Base-by-base conservation (phyloP, 2,113 vertebrate species). In the Trematomus loennbergii region DNA sequence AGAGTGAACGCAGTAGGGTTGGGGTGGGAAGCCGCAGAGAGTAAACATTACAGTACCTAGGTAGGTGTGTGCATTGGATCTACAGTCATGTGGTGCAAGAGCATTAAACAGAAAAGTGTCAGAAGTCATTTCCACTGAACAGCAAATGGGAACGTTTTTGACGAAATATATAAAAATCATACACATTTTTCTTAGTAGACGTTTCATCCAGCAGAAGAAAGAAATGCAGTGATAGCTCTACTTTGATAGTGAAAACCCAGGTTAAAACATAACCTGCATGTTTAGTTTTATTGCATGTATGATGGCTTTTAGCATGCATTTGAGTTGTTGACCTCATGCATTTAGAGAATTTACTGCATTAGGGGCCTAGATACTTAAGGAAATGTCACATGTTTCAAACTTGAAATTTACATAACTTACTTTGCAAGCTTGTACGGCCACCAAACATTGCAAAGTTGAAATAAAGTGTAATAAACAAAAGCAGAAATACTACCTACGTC, bases 21-120 rank as follows among this genome's bases (percentile, higher is more conserved):
- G 55, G 50, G 73, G 85, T 77, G 88, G 79, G 78, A 93, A 90
- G 78, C 91, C 91, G 1, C 89, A 90, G 75, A 82, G 59, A 46
- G 84, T 90, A 92, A 92, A 92, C 82, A 89, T 69, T 52, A 71
- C 73, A 64, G 59, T 16, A 75, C 57, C 73, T 36, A 45, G 77
- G 46, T 69, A 69, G 69, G 80, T 86, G 69, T 87, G 85, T 64
- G 62, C 45, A 87, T 48, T 61, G 62, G 53, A 64, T 50, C 16
- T 78, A 73, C 50, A 63, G 64, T 18, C 72, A 46, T 49, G 57
- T 20, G 20, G 43, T 6, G 58, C 1, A 48, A 25, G 25, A 53
- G 60, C 45, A 54, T 12, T 7, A 67, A 74, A 68, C 1, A 29
- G 36, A 52, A n/a, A 74, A 8, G 1, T 3, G n/a, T 36, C 12